These are phyloP conservation scores for Diprion similis DNA, from an alignment of 1,140 invertebrate genomes.

Conservation along the genomic window DNA sequence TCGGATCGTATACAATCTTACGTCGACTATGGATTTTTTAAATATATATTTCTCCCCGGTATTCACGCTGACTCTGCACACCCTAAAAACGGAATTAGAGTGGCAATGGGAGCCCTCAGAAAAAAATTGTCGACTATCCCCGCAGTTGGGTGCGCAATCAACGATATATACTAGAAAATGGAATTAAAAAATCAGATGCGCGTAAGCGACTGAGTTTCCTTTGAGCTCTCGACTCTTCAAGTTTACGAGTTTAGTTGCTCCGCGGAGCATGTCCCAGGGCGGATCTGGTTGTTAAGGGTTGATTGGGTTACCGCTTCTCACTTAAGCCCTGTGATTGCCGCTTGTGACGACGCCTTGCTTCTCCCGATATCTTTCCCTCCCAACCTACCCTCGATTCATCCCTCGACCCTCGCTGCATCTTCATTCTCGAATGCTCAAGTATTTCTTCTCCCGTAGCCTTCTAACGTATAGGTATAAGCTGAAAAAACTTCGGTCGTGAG, in stretches of 20 bases:
- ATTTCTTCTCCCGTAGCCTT: not conserved
- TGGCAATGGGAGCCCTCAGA: too few relatives aligned
- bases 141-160: not conserved
- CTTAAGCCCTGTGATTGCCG: conserved; percentile 45
- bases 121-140: not conserved
- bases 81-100: too few relatives aligned
- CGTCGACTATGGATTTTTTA: too few relatives aligned
- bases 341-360: conserved; percentile 45
- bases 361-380: conserved; percentile 8
- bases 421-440: not conserved
- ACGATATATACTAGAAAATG: not conserved
- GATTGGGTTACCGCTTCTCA: conserved; percentile 47
- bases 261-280: conserved; percentile 2
- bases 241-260: conserved; percentile 5
- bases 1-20: too few relatives aligned
- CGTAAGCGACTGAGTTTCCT: conserved; percentile 1
- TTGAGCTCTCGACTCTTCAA: not conserved
- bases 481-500: not conserved
- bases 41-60: too few relatives aligned
- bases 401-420: not conserved
- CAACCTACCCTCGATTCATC: not conserved
- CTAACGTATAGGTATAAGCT: not conserved
- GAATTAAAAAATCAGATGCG: not conserved
- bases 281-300: conserved; percentile 19
- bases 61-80: too few relatives aligned